Percentiles rank a stretch among this genome's conserved stretches.
These are phyloP conservation scores for Salticus scenicus DNA, from an alignment of 2,888 invertebrate genomes.

Conservation along the genomic window DNA sequence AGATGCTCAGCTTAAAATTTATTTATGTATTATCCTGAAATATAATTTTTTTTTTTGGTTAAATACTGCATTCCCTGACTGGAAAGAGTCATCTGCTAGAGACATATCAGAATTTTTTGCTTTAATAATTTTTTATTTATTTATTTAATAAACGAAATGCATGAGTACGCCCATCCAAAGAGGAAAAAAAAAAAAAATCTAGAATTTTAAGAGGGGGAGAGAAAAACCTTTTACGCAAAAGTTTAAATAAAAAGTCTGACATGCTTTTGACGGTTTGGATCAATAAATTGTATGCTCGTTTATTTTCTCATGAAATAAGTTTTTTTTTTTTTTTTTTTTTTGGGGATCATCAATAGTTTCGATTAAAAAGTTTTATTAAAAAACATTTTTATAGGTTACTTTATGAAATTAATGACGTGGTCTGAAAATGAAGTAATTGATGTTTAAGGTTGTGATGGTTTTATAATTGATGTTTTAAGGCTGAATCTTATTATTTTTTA, in stretches of 20 bases:
- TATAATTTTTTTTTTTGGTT: no score
- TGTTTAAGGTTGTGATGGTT: neutral
- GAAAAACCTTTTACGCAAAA: neutral
- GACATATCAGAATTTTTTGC: neutral
- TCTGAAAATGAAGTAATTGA: neutral
- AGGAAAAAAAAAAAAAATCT: neutral
- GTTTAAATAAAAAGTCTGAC: neutral
- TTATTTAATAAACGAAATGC: neutral
- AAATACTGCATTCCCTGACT: neutral
- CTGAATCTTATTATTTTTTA: neutral
- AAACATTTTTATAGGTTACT: conserved; percentile 1
- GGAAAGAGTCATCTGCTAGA: neutral
- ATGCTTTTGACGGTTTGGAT: neutral
- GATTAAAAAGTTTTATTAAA: neutral
- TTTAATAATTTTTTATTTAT: no score
- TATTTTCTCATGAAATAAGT: neutral
- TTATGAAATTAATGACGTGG: neutral
- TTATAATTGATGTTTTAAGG: neutral
- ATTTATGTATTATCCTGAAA: no score
- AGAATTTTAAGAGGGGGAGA: neutral
- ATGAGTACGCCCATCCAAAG: neutral
- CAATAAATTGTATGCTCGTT: neutral
- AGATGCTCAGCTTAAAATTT: no score
- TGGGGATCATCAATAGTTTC: neutral
- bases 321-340: neutral